These are phyloP conservation scores for Dasypolia templi DNA, from an alignment of 2,888 invertebrate genomes.

Conservation along the genomic window DNA sequence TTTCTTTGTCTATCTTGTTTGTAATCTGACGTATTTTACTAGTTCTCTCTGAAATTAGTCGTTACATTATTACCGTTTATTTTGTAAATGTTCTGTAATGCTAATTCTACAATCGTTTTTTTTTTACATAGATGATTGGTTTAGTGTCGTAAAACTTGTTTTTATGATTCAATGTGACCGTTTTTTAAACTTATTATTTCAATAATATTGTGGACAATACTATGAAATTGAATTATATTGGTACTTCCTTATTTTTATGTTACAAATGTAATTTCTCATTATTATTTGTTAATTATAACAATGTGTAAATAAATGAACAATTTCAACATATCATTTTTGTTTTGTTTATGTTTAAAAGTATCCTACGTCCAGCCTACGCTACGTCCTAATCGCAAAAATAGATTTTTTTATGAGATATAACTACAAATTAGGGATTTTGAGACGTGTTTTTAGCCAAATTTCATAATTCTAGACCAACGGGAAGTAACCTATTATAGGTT, in stretches of 20 bases:
- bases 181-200: constrained; percentile 35
- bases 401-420: too few relatives aligned
- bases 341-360: too few relatives aligned
- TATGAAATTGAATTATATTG: constrained; percentile 50
- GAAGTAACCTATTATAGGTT: too few relatives aligned
- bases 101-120: constrained; percentile 6
- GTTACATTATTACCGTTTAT: neutral
- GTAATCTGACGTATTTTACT: constrained; percentile 17
- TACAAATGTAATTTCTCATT: constrained; percentile 62
- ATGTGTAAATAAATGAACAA: constrained; percentile 82
- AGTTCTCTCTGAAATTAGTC: constrained; percentile 24
- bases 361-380: too few relatives aligned
- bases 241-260: constrained; percentile 53
- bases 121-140: constrained; percentile 15
- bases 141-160: constrained; percentile 14
- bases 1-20: constrained; percentile 25
- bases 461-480: too few relatives aligned
- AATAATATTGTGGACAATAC: constrained; percentile 39
- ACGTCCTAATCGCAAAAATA: too few relatives aligned
- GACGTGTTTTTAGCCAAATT: too few relatives aligned
- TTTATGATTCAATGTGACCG: constrained; percentile 19
- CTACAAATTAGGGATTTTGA: too few relatives aligned
- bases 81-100: constrained; percentile 31
- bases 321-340: constrained; percentile 48
- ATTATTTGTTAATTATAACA: constrained; percentile 64